A percentile compares a stretch with the other conserved stretches of the same genome.
Evolutionary conservation across 1,140 invertebrate species (phyloP).

Genomic region (Nautilus pompilius): DNA sequence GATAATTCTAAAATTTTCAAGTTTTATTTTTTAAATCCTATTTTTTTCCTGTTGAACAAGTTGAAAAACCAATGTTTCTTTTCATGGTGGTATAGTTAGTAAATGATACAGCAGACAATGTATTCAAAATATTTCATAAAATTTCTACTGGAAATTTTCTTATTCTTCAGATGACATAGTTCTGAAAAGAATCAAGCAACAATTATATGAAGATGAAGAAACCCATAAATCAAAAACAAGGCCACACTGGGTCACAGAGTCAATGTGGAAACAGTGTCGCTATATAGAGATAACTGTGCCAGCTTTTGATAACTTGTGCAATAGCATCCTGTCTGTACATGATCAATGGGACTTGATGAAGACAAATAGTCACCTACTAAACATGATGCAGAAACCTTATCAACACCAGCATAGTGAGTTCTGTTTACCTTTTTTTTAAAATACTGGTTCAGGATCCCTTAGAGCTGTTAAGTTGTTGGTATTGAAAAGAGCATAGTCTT

Average conservation of each 20-base stretch:
- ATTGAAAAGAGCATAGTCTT: no score
- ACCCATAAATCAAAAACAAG: conserved; percentile 21
- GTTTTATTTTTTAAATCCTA: no score
- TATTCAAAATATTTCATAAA: background rate
- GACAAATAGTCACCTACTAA: conserved; percentile 30
- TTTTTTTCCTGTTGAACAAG: no score
- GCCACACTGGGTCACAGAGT: conserved; percentile 38
- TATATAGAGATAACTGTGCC: conserved; percentile 40
- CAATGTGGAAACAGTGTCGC: conserved; percentile 47
- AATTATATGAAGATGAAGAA: conserved; percentile 25
- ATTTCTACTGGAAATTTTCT: background rate
- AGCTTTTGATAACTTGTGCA: conserved; percentile 34
- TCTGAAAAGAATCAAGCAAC: conserved; percentile 40
- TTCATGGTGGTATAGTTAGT: no score
- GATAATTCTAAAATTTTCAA: no score
- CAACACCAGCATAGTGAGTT: no score
- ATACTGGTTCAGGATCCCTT: no score
- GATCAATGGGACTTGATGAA: conserved; percentile 45
- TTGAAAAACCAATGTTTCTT: no score
- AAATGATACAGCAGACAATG: no score
- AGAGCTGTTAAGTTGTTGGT: no score
- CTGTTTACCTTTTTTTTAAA: no score
- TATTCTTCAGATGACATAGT: conserved; percentile 30
- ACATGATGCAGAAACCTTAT: conserved; percentile 28
- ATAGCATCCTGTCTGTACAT: conserved; percentile 33